phyloP scores from a whole-genome alignment of 2,113 vertebrate species.

The Phasianus colchicus region DNA sequence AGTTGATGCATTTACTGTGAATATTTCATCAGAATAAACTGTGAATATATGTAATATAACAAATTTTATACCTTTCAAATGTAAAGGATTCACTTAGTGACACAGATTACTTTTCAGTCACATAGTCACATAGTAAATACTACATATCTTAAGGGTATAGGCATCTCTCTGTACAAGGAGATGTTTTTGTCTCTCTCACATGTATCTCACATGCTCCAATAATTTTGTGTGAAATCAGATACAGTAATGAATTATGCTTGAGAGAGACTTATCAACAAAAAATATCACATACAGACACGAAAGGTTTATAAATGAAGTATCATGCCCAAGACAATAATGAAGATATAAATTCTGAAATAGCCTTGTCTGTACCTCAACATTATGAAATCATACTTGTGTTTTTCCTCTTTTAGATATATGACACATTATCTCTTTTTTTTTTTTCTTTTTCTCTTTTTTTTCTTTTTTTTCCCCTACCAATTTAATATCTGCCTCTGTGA shows the following conservation, averaged over 20 bases:
- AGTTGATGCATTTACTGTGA: background rate
- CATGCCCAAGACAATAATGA: background rate
- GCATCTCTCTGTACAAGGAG: background rate
- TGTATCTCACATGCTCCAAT: background rate
- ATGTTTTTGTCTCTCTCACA: background rate
- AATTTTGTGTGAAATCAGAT: background rate
- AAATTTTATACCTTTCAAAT: background rate
- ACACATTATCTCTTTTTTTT: background rate
- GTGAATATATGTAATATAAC: background rate
- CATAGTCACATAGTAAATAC: background rate
- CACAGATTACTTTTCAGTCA: background rate
- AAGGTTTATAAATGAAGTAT: slow-evolving; percentile 6
- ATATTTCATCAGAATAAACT: background rate
- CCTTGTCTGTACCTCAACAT: background rate
- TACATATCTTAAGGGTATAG: background rate
- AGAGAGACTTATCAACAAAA: background rate
- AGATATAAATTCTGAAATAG: background rate
- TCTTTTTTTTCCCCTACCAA: background rate
- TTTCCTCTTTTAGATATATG: background rate
- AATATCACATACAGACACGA: background rate
- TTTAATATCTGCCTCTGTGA: background rate
- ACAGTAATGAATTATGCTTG: background rate
- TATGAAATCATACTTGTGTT: background rate
- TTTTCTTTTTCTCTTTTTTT: background rate
- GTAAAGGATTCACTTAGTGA: background rate